Percentiles rank a stretch among this genome's conserved stretches.
Conservation (phyloP, 1,140 invertebrate genomes). For the Uloborus diversus region DNA sequence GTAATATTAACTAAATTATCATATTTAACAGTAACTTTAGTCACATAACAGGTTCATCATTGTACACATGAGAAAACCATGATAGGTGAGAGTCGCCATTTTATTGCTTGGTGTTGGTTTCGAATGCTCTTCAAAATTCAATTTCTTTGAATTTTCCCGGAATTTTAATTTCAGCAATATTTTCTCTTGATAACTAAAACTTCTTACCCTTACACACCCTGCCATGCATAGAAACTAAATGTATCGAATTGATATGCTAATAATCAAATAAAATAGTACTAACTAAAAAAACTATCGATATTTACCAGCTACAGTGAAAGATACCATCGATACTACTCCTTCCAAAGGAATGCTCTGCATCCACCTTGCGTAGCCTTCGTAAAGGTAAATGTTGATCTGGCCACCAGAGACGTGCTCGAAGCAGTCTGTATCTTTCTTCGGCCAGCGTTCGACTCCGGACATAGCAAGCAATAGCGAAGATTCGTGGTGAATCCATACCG, state of each 20-base stretch:
- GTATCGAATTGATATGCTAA: not conserved
- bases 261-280: not conserved
- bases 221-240: not conserved
- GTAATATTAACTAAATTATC: too few species aligned
- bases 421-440: conserved; percentile 12
- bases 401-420: conserved; percentile 10
- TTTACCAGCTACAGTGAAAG: conserved; percentile 28
- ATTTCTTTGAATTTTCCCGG: not conserved
- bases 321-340: conserved; percentile 26
- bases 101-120: not conserved
- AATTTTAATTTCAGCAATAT: not conserved
- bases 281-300: not conserved
- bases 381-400: conserved; percentile 20
- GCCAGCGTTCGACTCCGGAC: conserved; percentile 6
- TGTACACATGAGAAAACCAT: too few species aligned
- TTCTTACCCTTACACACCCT: not conserved
- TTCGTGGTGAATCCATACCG: conserved; percentile 14
- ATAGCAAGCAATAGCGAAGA: not conserved
- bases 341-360: conserved; percentile 24
- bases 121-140: not conserved
- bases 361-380: not conserved
- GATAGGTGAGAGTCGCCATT: too few species aligned
- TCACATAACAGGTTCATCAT: too few species aligned
- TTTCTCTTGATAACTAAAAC: not conserved
- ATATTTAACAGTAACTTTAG: too few species aligned